A percentile compares a stretch with the other conserved stretches of the same genome.
phyloP scores from a whole-genome alignment of 1,140 invertebrate species.

The Psix sp. region DNA sequence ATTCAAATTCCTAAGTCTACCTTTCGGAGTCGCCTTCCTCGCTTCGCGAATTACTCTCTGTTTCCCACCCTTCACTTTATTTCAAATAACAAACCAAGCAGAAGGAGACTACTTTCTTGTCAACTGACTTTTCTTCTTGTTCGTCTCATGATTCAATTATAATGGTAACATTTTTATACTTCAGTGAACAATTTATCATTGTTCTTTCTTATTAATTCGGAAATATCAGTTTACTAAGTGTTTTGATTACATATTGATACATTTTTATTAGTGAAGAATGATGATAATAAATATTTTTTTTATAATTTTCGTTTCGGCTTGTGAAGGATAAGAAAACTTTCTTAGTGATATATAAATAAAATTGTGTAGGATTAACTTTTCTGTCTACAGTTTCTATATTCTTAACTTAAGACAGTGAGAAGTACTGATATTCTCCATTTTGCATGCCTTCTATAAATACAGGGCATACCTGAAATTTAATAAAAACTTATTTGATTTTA shows the following conservation, averaged over 20 bases:
- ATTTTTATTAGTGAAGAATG: not conserved
- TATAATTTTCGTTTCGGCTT: too few species aligned
- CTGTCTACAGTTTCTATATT: too few species aligned
- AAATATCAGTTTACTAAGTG: not conserved
- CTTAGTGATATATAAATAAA: too few species aligned
- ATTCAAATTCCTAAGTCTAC: constrained; percentile 67
- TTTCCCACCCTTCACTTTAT: constrained; percentile 38
- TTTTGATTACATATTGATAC: not conserved
- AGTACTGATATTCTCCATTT: too few species aligned
- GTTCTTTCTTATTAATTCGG: not conserved
- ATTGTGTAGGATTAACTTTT: too few species aligned
- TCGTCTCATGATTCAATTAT: constrained; percentile 49
- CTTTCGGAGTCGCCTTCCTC: constrained; percentile 53
- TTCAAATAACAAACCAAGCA: constrained; percentile 57
- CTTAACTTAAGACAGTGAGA: too few species aligned
- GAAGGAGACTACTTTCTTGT: constrained; percentile 42
- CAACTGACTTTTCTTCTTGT: constrained; percentile 47
- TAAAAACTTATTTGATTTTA: too few species aligned
- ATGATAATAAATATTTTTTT: too few species aligned
- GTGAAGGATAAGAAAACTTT: too few species aligned
- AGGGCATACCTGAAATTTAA: too few species aligned
- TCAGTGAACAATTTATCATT: constrained; percentile 17
- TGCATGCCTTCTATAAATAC: too few species aligned
- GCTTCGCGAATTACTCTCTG: constrained; percentile 50
- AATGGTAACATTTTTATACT: constrained; percentile 36